These are phyloP conservation scores for Propithecus deckenii DNA, from an alignment of 2,797 vertebrate genomes.

Conservation along the genomic window DNA sequence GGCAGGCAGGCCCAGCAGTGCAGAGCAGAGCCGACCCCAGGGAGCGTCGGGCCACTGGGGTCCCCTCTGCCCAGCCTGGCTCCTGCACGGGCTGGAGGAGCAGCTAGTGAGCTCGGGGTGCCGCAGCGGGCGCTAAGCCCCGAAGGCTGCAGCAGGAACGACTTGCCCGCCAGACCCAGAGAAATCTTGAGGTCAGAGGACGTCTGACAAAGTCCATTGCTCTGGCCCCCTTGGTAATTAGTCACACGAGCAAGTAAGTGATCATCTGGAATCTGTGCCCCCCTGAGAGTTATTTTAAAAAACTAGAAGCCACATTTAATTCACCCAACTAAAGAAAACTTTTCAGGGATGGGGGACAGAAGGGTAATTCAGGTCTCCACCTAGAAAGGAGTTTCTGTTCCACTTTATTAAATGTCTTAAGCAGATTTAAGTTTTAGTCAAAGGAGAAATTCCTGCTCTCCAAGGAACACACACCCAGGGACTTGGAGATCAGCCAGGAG, in stretches of 20 bases:
- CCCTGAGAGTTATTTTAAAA: not conserved
- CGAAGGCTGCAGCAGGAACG: accelerated
- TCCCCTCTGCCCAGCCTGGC: not conserved
- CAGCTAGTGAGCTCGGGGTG: not conserved
- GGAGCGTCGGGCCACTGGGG: not conserved
- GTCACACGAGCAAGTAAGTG: not conserved
- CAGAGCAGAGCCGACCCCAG: not conserved
- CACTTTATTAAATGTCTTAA: slow-evolving; percentile 52
- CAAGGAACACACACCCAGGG: not conserved
- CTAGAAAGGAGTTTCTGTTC: slow-evolving; percentile 8
- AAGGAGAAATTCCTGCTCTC: not conserved
- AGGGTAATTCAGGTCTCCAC: not conserved
- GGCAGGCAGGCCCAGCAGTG: too few species aligned
- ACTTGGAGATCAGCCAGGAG: not conserved
- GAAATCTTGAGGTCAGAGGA: not conserved
- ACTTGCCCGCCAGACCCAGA: not conserved
- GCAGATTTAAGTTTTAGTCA: slow-evolving; percentile 52
- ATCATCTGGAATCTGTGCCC: not conserved
- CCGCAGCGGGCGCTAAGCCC: too few species aligned
- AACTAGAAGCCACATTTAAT: not conserved
- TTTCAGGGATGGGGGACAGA: accelerated
- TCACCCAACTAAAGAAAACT: not conserved
- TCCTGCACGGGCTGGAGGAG: accelerated
- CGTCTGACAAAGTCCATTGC: not conserved
- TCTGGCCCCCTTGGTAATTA: not conserved